These are phyloP conservation scores for Lithobates pipiens DNA, from an alignment of 2,797 vertebrate genomes.

Conservation along the genomic window DNA sequence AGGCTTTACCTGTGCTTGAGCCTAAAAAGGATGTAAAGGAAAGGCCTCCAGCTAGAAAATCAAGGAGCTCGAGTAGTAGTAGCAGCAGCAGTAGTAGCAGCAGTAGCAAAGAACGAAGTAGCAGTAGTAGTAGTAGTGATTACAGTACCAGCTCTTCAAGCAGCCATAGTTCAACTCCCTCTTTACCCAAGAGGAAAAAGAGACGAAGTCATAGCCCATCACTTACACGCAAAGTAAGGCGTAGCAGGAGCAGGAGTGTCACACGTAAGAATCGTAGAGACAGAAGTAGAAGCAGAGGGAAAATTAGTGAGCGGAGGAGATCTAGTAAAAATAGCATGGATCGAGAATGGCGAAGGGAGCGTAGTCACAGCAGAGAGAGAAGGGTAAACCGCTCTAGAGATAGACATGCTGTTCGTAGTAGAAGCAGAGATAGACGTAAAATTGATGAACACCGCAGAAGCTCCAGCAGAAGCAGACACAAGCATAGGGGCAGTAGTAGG, in stretches of 20 bases:
- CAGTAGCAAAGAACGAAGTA: conserved; percentile 86
- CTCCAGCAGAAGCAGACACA: conserved; percentile 81
- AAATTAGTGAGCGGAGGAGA: conserved; percentile 86
- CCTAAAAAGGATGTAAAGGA: conserved; percentile 83
- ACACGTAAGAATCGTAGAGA: conserved; percentile 85
- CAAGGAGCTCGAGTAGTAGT: conserved; percentile 83
- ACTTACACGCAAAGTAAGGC: conserved; percentile 81
- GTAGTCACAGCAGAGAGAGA: conserved; percentile 81
- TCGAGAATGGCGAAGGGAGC: conserved; percentile 85
- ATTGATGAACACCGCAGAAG: conserved; percentile 70
- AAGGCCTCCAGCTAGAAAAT: conserved; percentile 75
- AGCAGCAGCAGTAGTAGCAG: conserved; percentile 86
- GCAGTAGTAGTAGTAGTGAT: conserved; percentile 89
- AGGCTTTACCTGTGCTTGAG: conserved; percentile 81
- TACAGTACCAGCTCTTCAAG: conserved; percentile 90
- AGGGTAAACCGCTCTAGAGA: conserved; percentile 83
- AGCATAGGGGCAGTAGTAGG: conserved; percentile 88
- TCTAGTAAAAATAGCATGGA: conserved; percentile 82
- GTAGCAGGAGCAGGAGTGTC: conserved; percentile 88
- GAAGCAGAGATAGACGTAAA: conserved; percentile 82
- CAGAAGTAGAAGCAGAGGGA: conserved; percentile 81
- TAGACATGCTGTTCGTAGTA: conserved; percentile 81
- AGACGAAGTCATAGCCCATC: conserved; percentile 91
- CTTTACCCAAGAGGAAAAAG: conserved; percentile 87
- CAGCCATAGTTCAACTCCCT: conserved; percentile 91